Evolutionary conservation across 2,888 invertebrate genomes (phyloP), one percentile per base, ranked within the genome.

Genomic region (Apodemia hepburni): DNA sequence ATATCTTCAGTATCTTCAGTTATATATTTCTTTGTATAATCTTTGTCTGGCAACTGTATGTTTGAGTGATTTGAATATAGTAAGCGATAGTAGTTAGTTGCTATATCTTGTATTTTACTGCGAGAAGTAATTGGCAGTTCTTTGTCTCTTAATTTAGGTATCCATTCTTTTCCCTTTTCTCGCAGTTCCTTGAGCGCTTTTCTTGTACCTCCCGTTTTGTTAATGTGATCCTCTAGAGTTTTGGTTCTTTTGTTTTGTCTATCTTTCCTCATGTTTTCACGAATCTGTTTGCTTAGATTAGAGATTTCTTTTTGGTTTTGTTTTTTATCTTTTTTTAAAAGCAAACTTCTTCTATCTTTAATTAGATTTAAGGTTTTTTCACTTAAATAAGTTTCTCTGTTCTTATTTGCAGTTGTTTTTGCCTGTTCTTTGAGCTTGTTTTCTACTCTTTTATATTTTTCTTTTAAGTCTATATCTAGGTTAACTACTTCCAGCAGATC

Each of bases 351-450:
- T 64, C 65, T 66, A 15, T 66, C 60, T 60, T 66, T 42, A 15
- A 68, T 64, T 49, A 65, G 58, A 62, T 66, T 58, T 62, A 69
- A 42, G 0, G 66, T 66, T 61, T 49, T 60, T n/a, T 66, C 59
- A 29, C 66, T 67, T 27, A 64, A 35, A 51, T 18, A 54, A 45
- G 47, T 38, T 61, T 61, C 45, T 62, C 65, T 45, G 49, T 11
- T 65, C 33, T 64, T 63, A 1, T 42, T 42, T 47, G 18, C 7
- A 7, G 6, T 1, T 64, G 22, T 62, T 58, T 3, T 58, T 58
- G 58, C 15, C 49, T 64, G 63, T 59, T 47, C 57, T 54, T 61
- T 60, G 8, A 45, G 45, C 12, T 45, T 9, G 5, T 45, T 45
- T 45, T n/a, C 12, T 45, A 9, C n/a, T 7, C 1, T 29, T 6